Conservation (phyloP, 1,140 invertebrate species). For the Aphelinus certus region DNA sequence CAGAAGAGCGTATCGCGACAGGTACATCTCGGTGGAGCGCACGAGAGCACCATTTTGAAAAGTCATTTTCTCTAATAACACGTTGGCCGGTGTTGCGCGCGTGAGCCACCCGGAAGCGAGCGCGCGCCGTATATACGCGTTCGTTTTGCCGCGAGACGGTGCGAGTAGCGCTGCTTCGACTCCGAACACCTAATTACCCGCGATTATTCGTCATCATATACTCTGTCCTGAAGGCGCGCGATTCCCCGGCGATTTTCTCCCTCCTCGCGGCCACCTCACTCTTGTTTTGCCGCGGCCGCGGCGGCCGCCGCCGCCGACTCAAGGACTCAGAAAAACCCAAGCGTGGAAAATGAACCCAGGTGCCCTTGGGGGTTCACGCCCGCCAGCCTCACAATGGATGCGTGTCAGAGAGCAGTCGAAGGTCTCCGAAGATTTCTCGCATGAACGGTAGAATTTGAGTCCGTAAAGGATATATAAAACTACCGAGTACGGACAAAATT, state of each 20-base stretch:
- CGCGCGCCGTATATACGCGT: not conserved
- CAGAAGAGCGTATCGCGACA: not conserved
- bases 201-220: conserved; percentile 24
- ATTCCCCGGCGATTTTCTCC: conserved; percentile 10
- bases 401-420: conserved; percentile 33
- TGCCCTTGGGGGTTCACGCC: not conserved
- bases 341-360: conserved; percentile 16
- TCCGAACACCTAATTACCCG: conserved; percentile 13
- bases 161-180: not conserved
- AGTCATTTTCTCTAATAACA: conserved; percentile 27
- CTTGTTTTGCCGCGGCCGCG: not conserved
- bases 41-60: conserved; percentile 15
- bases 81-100: not conserved
- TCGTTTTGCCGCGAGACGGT: conserved; percentile 2
- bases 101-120: conserved; percentile 16
- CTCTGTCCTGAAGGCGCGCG: not conserved
- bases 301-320: not conserved
- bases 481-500: no score
- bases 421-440: conserved; percentile 21
- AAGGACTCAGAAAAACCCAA: conserved; percentile 16
- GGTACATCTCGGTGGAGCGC: not conserved
- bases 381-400: not conserved
- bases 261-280: not conserved
- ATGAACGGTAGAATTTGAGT: no score
- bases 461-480: no score